phyloP scores from a whole-genome alignment of 1,140 invertebrate species.

The Meloidogyne floridensis region DNA sequence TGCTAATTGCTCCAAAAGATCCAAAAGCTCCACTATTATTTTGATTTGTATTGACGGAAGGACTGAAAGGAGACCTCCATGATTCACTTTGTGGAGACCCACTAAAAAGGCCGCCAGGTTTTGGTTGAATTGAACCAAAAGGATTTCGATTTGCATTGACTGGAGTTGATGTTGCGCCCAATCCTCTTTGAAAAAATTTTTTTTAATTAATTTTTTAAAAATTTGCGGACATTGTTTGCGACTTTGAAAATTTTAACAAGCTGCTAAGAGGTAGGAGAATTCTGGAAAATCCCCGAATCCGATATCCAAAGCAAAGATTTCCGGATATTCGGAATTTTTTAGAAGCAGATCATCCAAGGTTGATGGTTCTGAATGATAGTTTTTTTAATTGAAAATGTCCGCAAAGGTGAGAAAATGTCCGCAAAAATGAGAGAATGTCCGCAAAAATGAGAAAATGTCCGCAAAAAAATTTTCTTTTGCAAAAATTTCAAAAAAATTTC shows the following conservation, averaged over 20 bases:
- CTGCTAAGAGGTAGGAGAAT: too few relatives aligned
- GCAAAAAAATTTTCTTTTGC: neutral
- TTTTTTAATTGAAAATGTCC: too few relatives aligned
- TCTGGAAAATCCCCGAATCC: too few relatives aligned
- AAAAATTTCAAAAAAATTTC: slow-evolving; percentile 6
- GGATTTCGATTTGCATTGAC: slow-evolving; percentile 15
- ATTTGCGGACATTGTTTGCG: too few relatives aligned
- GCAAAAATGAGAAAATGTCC: neutral
- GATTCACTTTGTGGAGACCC: slow-evolving; percentile 8
- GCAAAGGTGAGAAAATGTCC: neutral
- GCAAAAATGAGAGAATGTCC: neutral
- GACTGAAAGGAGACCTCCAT: slow-evolving; percentile 12
- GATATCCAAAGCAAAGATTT: too few relatives aligned
- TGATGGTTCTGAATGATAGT: too few relatives aligned
- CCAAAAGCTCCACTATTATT: slow-evolving; percentile 3
- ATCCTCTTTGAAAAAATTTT: neutral
- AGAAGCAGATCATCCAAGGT: too few relatives aligned
- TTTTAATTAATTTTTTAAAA: too few relatives aligned
- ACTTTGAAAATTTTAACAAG: too few relatives aligned
- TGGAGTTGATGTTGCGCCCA: slow-evolving; percentile 15
- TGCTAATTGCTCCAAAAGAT: neutral
- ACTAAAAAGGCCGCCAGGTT: neutral
- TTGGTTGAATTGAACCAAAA: slow-evolving; percentile 19
- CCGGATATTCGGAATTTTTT: too few relatives aligned
- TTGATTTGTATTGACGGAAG: neutral